Base-by-base conservation (phyloP, 2,113 vertebrate species). In the Pongo abelii region DNA sequence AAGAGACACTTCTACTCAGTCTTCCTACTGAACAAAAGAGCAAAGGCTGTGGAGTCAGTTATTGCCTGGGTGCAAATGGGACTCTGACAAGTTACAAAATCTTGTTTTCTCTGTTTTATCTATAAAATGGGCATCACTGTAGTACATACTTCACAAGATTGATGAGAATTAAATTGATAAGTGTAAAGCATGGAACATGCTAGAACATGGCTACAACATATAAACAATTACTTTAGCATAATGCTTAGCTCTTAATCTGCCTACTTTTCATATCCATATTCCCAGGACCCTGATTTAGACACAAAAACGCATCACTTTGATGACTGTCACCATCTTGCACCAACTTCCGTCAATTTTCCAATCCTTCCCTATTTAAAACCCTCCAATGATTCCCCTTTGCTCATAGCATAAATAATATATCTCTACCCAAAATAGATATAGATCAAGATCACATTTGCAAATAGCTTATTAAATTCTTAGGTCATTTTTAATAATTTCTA, bases 401-500 rank as follows among this genome's bases (percentile, higher is more conserved):
- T 79, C 55, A 83, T 85, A 89, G 72, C 10, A 95, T 48, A 92
- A 84, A 67, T 75, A 83, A 84, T 30, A 81, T 92, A 85, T 75
- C n/a, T 52, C 79, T 48, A 59, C 2, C 59, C 64, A 64, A 95
- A 96, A 78, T 67, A 94, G 48, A 59, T 35, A 90, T 3, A 90
- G 5, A 89, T 77, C 40, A 86, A 97, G 48, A 57, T 78, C 84
- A 79, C 40, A 87, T 86, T 48, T 83, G 22, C 30, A 92, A 78
- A 94, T 20, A 79, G 50, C 32, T 94, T 92, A 93, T 61, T 94
- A 94, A 87, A 85, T 70, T 75, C 78, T 94, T 87, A 30, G 27
- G 64, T 55, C 94, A 46, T 84, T 96, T 85, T 67, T n/a, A 84
- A 43, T 69, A 93, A 91, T 17, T 84, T 90, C 79, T 96, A 94